Conservation (phyloP, 2,888 invertebrate genomes). For the Buathra laborator region DNA sequence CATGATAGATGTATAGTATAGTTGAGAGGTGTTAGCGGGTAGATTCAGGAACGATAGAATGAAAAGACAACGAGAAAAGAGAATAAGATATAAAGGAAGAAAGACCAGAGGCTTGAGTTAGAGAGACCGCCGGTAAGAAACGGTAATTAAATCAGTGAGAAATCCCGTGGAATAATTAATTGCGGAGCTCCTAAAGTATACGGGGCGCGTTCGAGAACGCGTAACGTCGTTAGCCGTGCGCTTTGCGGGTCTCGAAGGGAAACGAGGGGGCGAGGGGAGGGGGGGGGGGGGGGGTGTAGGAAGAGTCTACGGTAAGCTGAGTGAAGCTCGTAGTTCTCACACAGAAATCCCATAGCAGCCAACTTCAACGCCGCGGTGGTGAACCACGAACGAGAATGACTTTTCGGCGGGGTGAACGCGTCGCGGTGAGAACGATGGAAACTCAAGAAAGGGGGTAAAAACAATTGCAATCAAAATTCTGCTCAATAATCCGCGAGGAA, state of each 20-base stretch:
- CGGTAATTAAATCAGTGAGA: slow-evolving; percentile 82
- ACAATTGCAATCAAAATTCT: background rate
- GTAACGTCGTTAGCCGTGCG: slow-evolving; percentile 78
- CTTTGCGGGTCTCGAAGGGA: slow-evolving; percentile 74
- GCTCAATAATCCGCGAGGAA: no score
- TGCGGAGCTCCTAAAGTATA: slow-evolving; percentile 80
- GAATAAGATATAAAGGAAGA: slow-evolving; percentile 62
- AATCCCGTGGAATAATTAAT: slow-evolving; percentile 83
- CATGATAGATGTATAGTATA: slow-evolving; percentile 37
- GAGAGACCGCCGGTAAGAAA: slow-evolving; percentile 73
- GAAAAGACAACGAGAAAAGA: slow-evolving; percentile 61
- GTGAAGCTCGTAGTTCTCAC: slow-evolving; percentile 29
- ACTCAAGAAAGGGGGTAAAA: background rate
- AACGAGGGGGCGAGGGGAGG: slow-evolving; percentile 50
- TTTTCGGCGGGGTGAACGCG: slow-evolving; percentile 32
- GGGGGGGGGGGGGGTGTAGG: slow-evolving; percentile 27
- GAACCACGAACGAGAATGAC: slow-evolving; percentile 40
- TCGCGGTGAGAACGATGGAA: background rate
- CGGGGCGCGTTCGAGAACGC: slow-evolving; percentile 80
- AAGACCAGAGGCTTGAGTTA: slow-evolving; percentile 66
- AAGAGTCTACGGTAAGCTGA: slow-evolving; percentile 20
- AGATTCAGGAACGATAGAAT: slow-evolving; percentile 51
- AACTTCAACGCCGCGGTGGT: slow-evolving; percentile 28
- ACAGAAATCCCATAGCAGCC: slow-evolving; percentile 14
- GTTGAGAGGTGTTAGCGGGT: background rate